These are phyloP conservation scores for Carassius carassius DNA, from an alignment of 2,113 vertebrate genomes.

Conservation along the genomic window DNA sequence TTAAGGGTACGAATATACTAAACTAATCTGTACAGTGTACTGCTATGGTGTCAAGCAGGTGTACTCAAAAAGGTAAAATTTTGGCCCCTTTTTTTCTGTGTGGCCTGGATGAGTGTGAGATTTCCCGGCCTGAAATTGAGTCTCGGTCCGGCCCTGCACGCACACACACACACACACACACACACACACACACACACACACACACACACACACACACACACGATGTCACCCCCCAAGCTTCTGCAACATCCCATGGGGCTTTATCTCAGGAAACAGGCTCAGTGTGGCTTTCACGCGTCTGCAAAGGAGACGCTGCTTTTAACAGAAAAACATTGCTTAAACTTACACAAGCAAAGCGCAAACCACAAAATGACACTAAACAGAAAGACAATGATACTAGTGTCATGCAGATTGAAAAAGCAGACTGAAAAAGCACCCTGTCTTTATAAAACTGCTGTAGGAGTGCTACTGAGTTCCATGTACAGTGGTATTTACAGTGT, in stretches of 20 bases:
- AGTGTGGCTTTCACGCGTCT: background rate
- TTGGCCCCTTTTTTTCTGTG: too few relatives aligned
- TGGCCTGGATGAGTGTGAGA: too few relatives aligned
- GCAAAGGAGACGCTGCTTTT: background rate
- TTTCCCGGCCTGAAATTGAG: too few relatives aligned
- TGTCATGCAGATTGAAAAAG: background rate
- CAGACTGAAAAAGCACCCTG: too few relatives aligned
- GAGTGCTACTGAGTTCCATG: background rate
- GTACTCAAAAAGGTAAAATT: too few relatives aligned
- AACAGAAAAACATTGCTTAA: background rate
- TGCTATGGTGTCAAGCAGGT: too few relatives aligned
- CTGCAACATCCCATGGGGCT: background rate
- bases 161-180: too few relatives aligned
- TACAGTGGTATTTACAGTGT: background rate
- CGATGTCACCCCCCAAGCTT: background rate
- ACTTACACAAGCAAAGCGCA: background rate
- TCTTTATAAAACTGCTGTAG: background rate
- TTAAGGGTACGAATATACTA: too few relatives aligned
- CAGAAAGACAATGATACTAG: background rate
- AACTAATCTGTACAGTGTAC: too few relatives aligned
- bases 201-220: background rate
- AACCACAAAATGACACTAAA: background rate
- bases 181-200: too few relatives aligned
- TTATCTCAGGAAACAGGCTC: slow-evolving; percentile 28
- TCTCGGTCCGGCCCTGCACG: too few relatives aligned